These are phyloP conservation scores for Mycetomoellerius zeteki DNA, from an alignment of 1,140 invertebrate genomes.

Conservation along the genomic window DNA sequence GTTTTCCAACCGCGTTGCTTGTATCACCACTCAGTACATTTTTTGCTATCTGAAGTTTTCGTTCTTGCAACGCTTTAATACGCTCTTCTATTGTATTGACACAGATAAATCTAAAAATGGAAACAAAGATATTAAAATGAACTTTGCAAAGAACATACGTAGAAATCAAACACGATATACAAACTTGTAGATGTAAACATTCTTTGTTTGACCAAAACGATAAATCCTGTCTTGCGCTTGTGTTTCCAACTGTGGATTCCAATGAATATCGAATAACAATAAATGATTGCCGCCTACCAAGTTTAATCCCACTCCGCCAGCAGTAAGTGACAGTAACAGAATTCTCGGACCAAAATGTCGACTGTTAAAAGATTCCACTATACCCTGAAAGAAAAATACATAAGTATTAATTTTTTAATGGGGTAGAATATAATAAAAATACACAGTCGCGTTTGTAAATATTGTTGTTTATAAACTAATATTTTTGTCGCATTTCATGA, in stretches of 20 bases:
- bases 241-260: slow-evolving; percentile 97
- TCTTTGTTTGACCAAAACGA: slow-evolving; percentile 94
- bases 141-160: background rate
- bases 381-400: slow-evolving; percentile 78
- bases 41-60: slow-evolving; percentile 93
- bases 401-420: slow-evolving; percentile 2
- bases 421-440: background rate
- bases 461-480: too few species aligned
- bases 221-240: slow-evolving; percentile 97
- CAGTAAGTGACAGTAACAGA: slow-evolving; percentile 94
- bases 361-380: slow-evolving; percentile 92
- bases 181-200: slow-evolving; percentile 95
- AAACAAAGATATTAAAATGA: background rate
- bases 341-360: slow-evolving; percentile 86
- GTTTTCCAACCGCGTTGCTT: slow-evolving; percentile 81
- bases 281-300: slow-evolving; percentile 96
- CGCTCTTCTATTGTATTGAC: slow-evolving; percentile 94
- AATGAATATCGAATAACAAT: slow-evolving; percentile 96
- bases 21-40: slow-evolving; percentile 91
- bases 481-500: too few species aligned
- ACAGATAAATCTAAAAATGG: slow-evolving; percentile 91
- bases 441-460: too few species aligned
- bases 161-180: slow-evolving; percentile 29
- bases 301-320: slow-evolving; percentile 97
- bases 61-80: slow-evolving; percentile 92